A percentile compares a stretch with the other conserved stretches of the same genome.
These are phyloP conservation scores for Chrysolina haemoptera DNA, from an alignment of 2,888 invertebrate genomes.

Conservation along the genomic window DNA sequence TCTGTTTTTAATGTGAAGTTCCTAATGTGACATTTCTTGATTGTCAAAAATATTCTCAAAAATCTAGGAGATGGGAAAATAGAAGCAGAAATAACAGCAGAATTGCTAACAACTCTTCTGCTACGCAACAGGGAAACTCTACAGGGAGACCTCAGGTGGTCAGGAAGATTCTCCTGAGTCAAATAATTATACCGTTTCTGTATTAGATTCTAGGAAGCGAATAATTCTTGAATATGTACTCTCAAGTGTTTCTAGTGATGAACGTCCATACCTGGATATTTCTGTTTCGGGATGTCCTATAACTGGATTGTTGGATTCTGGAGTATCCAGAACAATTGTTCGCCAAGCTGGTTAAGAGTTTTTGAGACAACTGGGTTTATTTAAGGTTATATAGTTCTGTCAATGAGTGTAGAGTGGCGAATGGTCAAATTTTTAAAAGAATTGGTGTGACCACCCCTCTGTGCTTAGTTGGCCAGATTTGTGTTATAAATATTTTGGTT, in stretches of 20 bases:
- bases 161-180: background rate
- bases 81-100: too few relatives aligned
- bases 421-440: constrained; percentile 16
- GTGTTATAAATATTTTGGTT: constrained; percentile 19
- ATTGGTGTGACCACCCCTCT: constrained; percentile 21
- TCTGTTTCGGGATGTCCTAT: background rate
- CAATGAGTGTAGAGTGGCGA: constrained; percentile 8
- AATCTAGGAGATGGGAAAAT: too few relatives aligned
- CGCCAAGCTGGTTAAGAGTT: background rate
- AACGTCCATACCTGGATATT: background rate
- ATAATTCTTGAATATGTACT: constrained; percentile 2
- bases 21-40: too few relatives aligned
- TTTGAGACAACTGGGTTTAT: background rate
- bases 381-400: background rate
- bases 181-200: background rate
- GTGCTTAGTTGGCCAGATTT: constrained; percentile 15
- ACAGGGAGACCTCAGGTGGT: background rate
- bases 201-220: background rate
- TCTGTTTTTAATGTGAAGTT: too few relatives aligned
- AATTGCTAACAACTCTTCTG: background rate
- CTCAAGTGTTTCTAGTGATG: background rate
- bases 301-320: background rate
- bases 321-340: constrained; percentile 5
- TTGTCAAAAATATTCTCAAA: too few relatives aligned
- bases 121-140: background rate